These are phyloP conservation scores for Drosophila tripunctata DNA, from an alignment of 2,888 invertebrate genomes.

Conservation along the genomic window DNA sequence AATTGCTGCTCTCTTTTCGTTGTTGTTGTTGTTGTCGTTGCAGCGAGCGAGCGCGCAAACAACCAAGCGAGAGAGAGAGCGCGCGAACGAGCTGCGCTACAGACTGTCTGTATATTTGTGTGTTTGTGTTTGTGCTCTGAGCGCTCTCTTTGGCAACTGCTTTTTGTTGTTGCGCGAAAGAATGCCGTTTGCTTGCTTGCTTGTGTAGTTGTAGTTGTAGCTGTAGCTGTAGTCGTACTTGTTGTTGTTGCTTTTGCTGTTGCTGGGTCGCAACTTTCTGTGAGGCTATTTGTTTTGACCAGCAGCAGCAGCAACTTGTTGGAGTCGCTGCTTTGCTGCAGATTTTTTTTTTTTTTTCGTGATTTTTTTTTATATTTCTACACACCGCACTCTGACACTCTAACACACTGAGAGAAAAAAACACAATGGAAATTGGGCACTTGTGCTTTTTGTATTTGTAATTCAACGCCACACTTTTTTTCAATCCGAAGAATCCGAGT, in stretches of 20 bases:
- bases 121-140: slow-evolving; percentile 42
- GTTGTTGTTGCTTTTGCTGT: slow-evolving; percentile 37
- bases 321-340: slow-evolving; percentile 55
- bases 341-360: slow-evolving; percentile 29
- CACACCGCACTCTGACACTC: slow-evolving; percentile 26
- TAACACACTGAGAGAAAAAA: slow-evolving; percentile 38
- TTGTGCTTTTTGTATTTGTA: slow-evolving; percentile 72
- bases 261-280: slow-evolving; percentile 71
- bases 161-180: slow-evolving; percentile 83
- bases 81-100: no score
- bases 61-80: slow-evolving; percentile 28
- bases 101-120: slow-evolving; percentile 31
- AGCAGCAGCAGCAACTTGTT: slow-evolving; percentile 75
- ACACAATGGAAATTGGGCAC: slow-evolving; percentile 43
- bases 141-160: slow-evolving; percentile 64
- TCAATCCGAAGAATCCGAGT: no score
- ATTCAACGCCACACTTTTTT: slow-evolving; percentile 59
- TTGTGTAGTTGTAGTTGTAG: slow-evolving; percentile 48
- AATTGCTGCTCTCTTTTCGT: slow-evolving; percentile 34
- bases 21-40: slow-evolving; percentile 39
- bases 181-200: slow-evolving; percentile 81
- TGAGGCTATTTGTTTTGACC: slow-evolving; percentile 71
- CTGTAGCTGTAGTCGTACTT: slow-evolving; percentile 12
- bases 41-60: slow-evolving; percentile 28
- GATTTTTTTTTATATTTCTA: slow-evolving; percentile 7